These are phyloP conservation scores for Dunckerocampus dactyliophorus DNA, from an alignment of 2,113 vertebrate genomes.

Conservation along the genomic window DNA sequence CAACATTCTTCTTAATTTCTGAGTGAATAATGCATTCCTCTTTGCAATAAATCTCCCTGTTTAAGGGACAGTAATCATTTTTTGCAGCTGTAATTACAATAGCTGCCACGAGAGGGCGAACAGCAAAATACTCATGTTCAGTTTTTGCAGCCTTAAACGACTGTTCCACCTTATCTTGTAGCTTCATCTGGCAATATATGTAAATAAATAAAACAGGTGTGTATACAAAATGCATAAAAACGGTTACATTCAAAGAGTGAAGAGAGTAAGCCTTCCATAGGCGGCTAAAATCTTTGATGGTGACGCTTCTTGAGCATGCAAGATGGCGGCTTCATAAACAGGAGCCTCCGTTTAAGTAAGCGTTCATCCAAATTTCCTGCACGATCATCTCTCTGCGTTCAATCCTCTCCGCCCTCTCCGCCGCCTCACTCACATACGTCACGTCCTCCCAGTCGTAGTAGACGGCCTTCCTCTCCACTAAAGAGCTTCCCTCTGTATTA, in stretches of 20 bases:
- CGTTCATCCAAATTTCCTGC: constrained; percentile 94
- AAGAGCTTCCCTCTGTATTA: constrained; percentile 66
- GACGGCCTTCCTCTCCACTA: constrained; percentile 62
- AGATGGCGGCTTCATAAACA: constrained; percentile 9
- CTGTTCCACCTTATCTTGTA: background rate
- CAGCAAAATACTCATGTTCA: no score
- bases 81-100: constrained; percentile 1
- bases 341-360: constrained; percentile 78
- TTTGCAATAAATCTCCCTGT: no score
- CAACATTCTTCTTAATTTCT: no score
- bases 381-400: constrained; percentile 92
- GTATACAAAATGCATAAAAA: no score
- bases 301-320: no score
- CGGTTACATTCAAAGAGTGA: no score
- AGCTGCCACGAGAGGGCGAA: no score
- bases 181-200: constrained; percentile 14
- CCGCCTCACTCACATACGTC: constrained; percentile 77
- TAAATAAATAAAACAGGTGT: constrained; percentile 9
- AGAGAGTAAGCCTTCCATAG: no score
- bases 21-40: no score
- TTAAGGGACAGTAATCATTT: background rate
- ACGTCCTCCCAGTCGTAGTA: constrained; percentile 72
- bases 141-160: no score
- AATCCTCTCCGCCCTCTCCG: constrained; percentile 87
- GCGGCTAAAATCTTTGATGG: no score